These are phyloP conservation scores for Chrysomallon squamiferum DNA, from an alignment of 1,140 invertebrate genomes.

Conservation along the genomic window DNA sequence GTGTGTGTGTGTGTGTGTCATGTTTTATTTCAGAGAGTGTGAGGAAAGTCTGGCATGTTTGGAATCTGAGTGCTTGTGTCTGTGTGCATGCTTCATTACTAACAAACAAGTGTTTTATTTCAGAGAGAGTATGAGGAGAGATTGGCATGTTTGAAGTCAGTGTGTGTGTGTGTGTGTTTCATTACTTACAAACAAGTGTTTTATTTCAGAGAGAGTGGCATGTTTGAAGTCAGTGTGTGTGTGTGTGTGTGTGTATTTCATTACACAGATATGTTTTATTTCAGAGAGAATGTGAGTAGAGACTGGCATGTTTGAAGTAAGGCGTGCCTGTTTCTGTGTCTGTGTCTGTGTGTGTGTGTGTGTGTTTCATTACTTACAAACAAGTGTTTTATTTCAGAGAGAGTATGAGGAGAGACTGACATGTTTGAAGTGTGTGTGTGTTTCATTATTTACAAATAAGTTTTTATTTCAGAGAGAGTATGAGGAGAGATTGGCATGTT, in stretches of 20 bases:
- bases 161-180: slow-evolving; percentile 5
- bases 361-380: too few species aligned
- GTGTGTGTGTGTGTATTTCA: slow-evolving; percentile 1
- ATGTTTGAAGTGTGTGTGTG: background rate
- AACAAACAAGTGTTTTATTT: background rate
- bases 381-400: too few species aligned
- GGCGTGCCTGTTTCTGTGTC: slow-evolving; percentile 4
- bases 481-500: too few species aligned
- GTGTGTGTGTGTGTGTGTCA: too few species aligned
- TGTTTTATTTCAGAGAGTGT: background rate
- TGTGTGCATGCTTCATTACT: background rate
- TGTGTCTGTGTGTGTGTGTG: slow-evolving; percentile 12
- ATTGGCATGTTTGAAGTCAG: background rate
- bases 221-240: slow-evolving; percentile 8
- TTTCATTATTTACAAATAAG: background rate
- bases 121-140: background rate
- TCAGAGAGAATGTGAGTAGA: background rate
- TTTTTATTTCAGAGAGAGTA: too few species aligned
- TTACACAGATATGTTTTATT: background rate
- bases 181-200: background rate
- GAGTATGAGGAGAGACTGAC: background rate
- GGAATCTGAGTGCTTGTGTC: slow-evolving; percentile 4
- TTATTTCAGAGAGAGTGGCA: background rate
- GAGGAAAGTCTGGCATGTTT: background rate
- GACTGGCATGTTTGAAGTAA: background rate